These are phyloP conservation scores for Alviniconcha marisindica DNA, from an alignment of 1,140 invertebrate species.

Conservation along the genomic window DNA sequence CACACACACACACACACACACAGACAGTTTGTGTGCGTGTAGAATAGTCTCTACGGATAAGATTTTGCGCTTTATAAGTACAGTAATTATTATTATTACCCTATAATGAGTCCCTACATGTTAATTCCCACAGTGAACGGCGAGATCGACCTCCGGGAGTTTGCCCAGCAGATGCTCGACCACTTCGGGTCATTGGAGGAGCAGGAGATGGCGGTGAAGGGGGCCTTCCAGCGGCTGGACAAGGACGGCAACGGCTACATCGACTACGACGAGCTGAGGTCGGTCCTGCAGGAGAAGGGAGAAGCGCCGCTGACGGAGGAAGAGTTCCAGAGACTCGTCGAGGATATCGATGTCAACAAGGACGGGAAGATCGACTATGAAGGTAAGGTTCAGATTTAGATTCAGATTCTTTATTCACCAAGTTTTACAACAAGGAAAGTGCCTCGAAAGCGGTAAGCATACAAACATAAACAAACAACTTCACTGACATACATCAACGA, in stretches of 20 bases:
- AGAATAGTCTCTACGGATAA: too few species aligned
- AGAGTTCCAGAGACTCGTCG: slow-evolving; percentile 95
- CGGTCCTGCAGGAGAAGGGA: slow-evolving; percentile 93
- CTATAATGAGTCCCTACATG: not conserved
- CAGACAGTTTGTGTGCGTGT: not conserved
- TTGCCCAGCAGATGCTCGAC: slow-evolving; percentile 94
- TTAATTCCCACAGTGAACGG: slow-evolving; percentile 40
- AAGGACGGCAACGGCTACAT: slow-evolving; percentile 95
- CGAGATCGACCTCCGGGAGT: slow-evolving; percentile 82
- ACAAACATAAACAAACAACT: too few species aligned
- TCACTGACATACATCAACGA: too few species aligned
- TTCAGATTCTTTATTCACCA: too few species aligned
- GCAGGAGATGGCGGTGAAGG: slow-evolving; percentile 96
- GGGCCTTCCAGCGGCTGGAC: slow-evolving; percentile 98
- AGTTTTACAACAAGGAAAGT: too few species aligned
- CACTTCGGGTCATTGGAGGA: slow-evolving; percentile 99
- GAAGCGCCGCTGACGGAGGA: slow-evolving; percentile 89
- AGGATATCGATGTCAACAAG: slow-evolving; percentile 91
- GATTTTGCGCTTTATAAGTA: too few species aligned
- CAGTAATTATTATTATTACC: not conserved
- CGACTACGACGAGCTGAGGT: slow-evolving; percentile 50
- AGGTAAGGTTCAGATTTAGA: too few species aligned
- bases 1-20: slow-evolving; percentile 20
- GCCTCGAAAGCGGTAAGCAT: too few species aligned
- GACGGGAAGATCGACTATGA: slow-evolving; percentile 77